Base-by-base conservation (phyloP, 2,113 vertebrate species). In the Alligator mississippiensis region DNA sequence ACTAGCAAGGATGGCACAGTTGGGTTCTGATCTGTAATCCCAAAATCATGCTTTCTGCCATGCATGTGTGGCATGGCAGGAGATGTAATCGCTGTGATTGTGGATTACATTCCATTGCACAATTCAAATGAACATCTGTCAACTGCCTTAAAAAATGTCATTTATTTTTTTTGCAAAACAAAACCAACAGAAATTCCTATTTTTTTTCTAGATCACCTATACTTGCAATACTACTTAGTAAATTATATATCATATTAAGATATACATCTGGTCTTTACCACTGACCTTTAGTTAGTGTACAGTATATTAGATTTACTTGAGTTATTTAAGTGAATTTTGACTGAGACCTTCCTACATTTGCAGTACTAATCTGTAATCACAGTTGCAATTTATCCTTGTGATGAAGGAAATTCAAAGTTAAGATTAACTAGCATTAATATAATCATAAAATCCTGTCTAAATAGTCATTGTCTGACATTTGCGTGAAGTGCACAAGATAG, bases 361-460 rank as follows among this genome's bases (percentile, higher is more conserved):
- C n/a, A 13, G 25, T 30, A 82, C 25, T 5, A 84, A 63, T 11
- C 89, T 89, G 19, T 22, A 60, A 25, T 27, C 89, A 22, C 2
- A 6, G 82, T 79, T 79, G 1, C 13, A 55, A 2, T 66, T 92
- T 89, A 81, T 78, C 16, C 11, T 54, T 66, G 80, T 60, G 57
- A 77, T 0, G 0, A 88, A 80, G 3, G 8, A 58, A 4, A 72
- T 7, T 66, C 72, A 89, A 3, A 84, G n/a, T 72, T 38, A 19
- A 85, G 9, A 30, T 60, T 79, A 85, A 21, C 63, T 85, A 85
- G 3, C 3, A 89, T 4, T 14, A 78, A 89, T 13, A 14, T 3
- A 15, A 62, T 81, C 17, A 59, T 24, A 68, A 87, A 64, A 38
- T 3, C 5, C 22, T 77, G 1, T 4, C 82, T 79, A 66, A 90